Base-by-base conservation (phyloP, 2,797 vertebrate genomes). In the Aldrovandia affinis region DNA sequence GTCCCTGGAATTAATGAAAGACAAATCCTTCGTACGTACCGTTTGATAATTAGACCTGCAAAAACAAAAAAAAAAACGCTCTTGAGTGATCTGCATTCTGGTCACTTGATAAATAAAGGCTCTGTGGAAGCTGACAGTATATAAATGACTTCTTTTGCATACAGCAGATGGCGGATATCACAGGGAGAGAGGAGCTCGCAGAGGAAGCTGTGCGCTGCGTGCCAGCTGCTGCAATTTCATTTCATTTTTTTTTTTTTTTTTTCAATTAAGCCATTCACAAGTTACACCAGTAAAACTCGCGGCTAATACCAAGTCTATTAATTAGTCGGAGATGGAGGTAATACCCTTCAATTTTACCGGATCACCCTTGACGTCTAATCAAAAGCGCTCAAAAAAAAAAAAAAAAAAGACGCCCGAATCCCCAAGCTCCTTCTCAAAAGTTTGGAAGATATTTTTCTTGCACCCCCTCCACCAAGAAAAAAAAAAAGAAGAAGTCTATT, bases 151-250 rank as follows among this genome's bases (percentile, higher is more conserved):
- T 97, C 95, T 96, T 97, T 96, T 98, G 95, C 96, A 97, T 95
- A 96, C 91, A 96, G 95, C 97, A 98, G 97, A 98, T 97, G 97
- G 98, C 93, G 95, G 91, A 94, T 96, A 96, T 95, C 93, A 93
- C 93, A 95, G 92, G 91, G 96, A 95, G 95, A 93, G 91, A 89
- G 92, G 80, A 91, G 92, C 91, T 95, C 95, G 86, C 88, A 90
- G 90, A 92, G 90, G 89, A 93, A 92, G 91, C 88, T 89, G 89
- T 91, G 94, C 94, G 94, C 95, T 95, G 92, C 94, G 86, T 92
- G 94, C 95, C 97, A 98, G 97, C 97, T 98, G 98, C 95, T 96
- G 94, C 92, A 91, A 91, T 92, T 92, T 93, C 91, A n/a, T n/a
- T n/a, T n/a, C n/a, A n/a, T n/a, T n/a, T n/a, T n/a, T n/a, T n/a